Percentiles rank a stretch among this genome's conserved stretches.
Conservation (phyloP, 2,113 vertebrate species). For the Triplophysa siluroides region DNA sequence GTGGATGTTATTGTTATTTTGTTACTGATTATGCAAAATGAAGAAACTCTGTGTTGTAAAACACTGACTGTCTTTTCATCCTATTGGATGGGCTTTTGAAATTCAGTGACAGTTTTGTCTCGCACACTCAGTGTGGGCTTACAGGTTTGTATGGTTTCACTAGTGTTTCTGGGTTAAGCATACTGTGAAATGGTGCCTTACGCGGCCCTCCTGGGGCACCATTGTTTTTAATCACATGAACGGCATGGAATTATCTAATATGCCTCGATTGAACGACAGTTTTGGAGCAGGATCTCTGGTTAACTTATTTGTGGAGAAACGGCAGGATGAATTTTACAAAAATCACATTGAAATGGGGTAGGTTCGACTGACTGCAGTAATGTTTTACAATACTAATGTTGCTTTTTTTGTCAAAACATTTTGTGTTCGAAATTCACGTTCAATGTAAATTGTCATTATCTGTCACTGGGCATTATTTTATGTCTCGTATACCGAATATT, state of each 20-base stretch:
- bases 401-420: background rate
- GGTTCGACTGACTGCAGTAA: slow-evolving; percentile 23
- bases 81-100: slow-evolving; percentile 49
- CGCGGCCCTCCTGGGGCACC: slow-evolving; percentile 32
- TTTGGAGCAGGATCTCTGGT: slow-evolving; percentile 37
- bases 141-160: slow-evolving; percentile 40
- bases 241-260: slow-evolving; percentile 35
- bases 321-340: background rate
- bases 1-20: slow-evolving; percentile 38
- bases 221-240: slow-evolving; percentile 34
- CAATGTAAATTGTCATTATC: background rate
- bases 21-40: slow-evolving; percentile 57
- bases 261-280: slow-evolving; percentile 20
- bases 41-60: slow-evolving; percentile 45
- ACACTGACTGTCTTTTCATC: slow-evolving; percentile 51
- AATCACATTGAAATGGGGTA: background rate
- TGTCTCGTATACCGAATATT: slow-evolving; percentile 3
- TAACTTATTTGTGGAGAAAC: slow-evolving; percentile 30
- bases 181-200: slow-evolving; percentile 52
- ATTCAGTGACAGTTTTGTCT: slow-evolving; percentile 55
- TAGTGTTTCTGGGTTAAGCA: slow-evolving; percentile 40
- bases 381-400: slow-evolving; percentile 29
- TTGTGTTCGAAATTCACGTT: background rate
- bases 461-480: slow-evolving; percentile 22
- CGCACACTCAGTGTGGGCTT: slow-evolving; percentile 29